Evolutionary conservation across 2,797 vertebrate species (phyloP).

Genomic region (Acipenser oxyrinchus): DNA sequence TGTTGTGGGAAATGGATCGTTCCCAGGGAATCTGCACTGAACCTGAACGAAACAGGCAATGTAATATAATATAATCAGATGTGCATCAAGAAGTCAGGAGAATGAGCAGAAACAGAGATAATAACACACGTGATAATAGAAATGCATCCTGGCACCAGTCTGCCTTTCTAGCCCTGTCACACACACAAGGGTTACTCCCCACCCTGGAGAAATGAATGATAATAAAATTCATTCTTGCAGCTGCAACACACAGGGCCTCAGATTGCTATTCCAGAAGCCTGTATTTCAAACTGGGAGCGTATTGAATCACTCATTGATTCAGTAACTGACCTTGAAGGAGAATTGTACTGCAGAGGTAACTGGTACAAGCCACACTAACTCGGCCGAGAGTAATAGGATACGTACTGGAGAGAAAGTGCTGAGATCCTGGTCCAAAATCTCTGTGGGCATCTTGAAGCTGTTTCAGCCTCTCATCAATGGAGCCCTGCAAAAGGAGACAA

Average conservation of each 20-base stretch:
- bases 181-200: slow-evolving; percentile 4
- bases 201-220: no score
- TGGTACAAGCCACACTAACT: neutral
- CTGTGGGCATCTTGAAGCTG: slow-evolving; percentile 93
- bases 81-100: neutral
- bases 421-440: slow-evolving; percentile 94
- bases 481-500: slow-evolving; percentile 57
- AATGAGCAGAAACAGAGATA: slow-evolving; percentile 29
- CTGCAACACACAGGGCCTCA: no score
- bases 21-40: slow-evolving; percentile 97
- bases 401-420: slow-evolving; percentile 96
- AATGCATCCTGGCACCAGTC: slow-evolving; percentile 38
- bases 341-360: neutral
- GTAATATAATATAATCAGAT: slow-evolving; percentile 1
- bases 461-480: slow-evolving; percentile 85
- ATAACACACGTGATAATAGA: slow-evolving; percentile 35
- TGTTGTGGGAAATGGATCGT: slow-evolving; percentile 94
- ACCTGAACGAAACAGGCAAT: slow-evolving; percentile 51
- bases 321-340: no score
- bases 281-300: no score
- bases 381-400: slow-evolving; percentile 20
- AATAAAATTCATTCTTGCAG: no score
- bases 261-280: no score
- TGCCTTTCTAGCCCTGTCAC: slow-evolving; percentile 26
- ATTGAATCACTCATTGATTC: no score